Percentiles rank a stretch among this genome's conserved stretches.
phyloP scores from a whole-genome alignment of 2,888 invertebrate species.

The Glomeris marginata region DNA sequence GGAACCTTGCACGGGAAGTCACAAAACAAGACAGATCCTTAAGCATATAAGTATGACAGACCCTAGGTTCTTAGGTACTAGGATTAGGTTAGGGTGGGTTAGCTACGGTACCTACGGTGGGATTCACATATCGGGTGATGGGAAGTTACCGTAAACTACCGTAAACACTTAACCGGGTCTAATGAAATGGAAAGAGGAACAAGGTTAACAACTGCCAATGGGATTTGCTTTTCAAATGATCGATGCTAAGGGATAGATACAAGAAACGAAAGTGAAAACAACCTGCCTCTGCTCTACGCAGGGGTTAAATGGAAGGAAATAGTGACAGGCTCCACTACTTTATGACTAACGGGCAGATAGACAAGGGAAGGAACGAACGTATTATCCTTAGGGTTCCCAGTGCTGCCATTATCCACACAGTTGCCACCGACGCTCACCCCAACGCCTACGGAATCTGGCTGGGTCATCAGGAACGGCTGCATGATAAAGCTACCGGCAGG shows the following conservation, averaged over 20 bases:
- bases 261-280: background rate
- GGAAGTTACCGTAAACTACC: no score
- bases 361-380: conserved; percentile 81
- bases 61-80: no score
- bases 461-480: conserved; percentile 82
- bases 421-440: background rate
- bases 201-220: no score
- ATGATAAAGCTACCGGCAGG: conserved; percentile 47
- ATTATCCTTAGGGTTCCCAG: conserved; percentile 13
- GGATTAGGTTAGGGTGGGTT: no score
- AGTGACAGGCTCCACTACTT: conserved; percentile 69
- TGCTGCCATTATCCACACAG: background rate
- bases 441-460: conserved; percentile 25
- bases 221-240: background rate
- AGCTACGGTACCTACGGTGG: no score
- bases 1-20: no score
- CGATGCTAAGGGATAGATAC: background rate
- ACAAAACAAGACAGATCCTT: no score
- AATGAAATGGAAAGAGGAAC: background rate
- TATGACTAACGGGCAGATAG: conserved; percentile 81
- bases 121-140: no score
- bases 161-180: background rate
- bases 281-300: conserved; percentile 38
- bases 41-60: no score
- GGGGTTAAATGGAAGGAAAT: conserved; percentile 88